Percentiles rank a stretch among this genome's conserved stretches.
Evolutionary conservation across 2,113 vertebrate species (phyloP).

Genomic region (Gyps fulvus): DNA sequence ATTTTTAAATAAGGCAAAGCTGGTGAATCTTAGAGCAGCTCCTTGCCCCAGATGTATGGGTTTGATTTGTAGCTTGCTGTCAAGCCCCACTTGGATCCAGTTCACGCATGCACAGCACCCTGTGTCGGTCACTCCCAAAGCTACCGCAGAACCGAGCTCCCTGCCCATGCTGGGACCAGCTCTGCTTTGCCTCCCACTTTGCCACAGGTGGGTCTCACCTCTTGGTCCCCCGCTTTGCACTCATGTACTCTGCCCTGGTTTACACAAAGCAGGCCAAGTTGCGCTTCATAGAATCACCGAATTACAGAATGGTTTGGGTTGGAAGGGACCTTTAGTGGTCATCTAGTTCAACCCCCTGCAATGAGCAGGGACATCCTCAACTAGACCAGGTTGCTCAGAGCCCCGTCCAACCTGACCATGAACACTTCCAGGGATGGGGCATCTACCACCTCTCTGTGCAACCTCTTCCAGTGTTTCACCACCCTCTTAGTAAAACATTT

Average conservation of each 20-base stretch:
- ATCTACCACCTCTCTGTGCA: background rate
- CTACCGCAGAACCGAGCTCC: accelerated
- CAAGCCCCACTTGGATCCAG: background rate
- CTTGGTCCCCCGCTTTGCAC: background rate
- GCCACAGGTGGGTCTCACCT: background rate
- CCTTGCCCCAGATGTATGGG: background rate
- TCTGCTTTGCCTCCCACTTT: background rate
- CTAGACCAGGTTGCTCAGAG: background rate
- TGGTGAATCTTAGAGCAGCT: background rate
- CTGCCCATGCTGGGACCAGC: background rate
- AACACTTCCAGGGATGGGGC: no score
- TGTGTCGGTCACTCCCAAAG: background rate
- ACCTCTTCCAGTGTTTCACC: background rate
- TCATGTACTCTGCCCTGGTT: background rate
- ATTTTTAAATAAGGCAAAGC: background rate
- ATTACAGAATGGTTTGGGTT: background rate
- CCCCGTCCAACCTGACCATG: background rate
- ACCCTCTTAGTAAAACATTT: accelerated
- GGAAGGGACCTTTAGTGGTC: background rate
- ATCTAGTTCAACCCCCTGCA: background rate
- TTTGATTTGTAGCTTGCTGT: background rate
- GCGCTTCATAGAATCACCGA: background rate
- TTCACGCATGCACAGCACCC: background rate
- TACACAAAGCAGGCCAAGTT: background rate
- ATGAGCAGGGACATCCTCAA: background rate